Base-by-base conservation (phyloP, 2,113 vertebrate species). In the Rhea pennata region DNA sequence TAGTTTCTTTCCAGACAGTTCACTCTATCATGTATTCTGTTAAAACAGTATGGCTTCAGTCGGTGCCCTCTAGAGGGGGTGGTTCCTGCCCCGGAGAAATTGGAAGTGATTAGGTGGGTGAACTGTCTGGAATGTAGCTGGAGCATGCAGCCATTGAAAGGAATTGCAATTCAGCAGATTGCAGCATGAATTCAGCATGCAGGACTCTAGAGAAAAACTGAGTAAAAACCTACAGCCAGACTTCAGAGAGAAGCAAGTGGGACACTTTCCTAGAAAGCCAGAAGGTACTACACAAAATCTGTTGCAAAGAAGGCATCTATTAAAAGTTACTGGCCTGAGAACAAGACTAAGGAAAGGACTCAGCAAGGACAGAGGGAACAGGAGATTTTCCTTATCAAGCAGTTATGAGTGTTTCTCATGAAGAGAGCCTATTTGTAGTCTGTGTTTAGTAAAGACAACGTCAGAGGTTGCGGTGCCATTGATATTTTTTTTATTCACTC, bases 121-220 rank as follows among this genome's bases (percentile, higher is more conserved):
- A 74, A 24, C 12, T 16, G 12, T 54, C 39, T 44, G 44, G 6
- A 61, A n/a, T 8, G 10, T 12, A 53, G 24, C 29, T 20, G 29
- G 29, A 75, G 44, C 40, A 51, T 12, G 10, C 4, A 14, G 7
- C 7, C 5, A 23, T 15, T 33, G 62, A 90, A 89, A 87, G n/a
- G 12, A 9, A 24, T 0, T 40, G 17, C 21, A 65, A 22, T 39
- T 20, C 58, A 40, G 22, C n/a, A 66, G 44, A 12, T 40, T 51
- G 22, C 16, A 72, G 20, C 36, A 58, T 12, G 40, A 80, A 36
- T 5, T 71, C 59, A 42, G 10, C 7, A 17, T 0, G 0, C 24
- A 3, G 4, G 24, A 9, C 16, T 36, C 19, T 17, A 27, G 12
- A 14, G 1, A 42, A 6, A 44, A 64, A 7, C 21, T 64, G 46